These are phyloP conservation scores for Leuciscus waleckii DNA, from an alignment of 2,797 vertebrate genomes.

Conservation along the genomic window DNA sequence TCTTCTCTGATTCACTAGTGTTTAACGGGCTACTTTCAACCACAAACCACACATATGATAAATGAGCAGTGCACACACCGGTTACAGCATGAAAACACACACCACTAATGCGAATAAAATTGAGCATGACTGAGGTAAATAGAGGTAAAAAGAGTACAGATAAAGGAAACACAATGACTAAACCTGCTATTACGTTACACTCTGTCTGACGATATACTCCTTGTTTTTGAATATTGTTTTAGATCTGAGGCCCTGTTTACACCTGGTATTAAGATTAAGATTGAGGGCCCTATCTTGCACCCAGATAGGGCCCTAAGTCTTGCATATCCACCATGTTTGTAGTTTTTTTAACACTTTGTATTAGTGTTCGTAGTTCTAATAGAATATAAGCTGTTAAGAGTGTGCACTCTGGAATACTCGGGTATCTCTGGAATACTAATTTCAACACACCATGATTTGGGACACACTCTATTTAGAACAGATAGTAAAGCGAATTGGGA, in stretches of 20 bases:
- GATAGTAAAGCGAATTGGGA: too few species aligned
- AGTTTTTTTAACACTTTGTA: background rate
- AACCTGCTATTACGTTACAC: background rate
- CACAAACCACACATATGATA: slow-evolving; percentile 37
- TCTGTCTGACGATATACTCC: background rate
- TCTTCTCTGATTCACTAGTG: slow-evolving; percentile 41
- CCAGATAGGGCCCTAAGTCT: too few species aligned
- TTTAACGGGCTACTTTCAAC: slow-evolving; percentile 30
- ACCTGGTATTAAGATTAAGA: background rate
- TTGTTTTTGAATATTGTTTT: background rate
- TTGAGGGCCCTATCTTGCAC: too few species aligned
- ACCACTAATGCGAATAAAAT: background rate
- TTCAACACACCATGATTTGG: too few species aligned
- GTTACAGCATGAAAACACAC: slow-evolving; percentile 35
- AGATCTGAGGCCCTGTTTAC: background rate
- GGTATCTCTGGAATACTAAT: too few species aligned
- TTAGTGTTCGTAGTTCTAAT: background rate
- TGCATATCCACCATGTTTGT: background rate
- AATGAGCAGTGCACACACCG: background rate
- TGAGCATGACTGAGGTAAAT: background rate
- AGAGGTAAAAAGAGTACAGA: background rate
- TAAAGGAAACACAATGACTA: slow-evolving; percentile 9
- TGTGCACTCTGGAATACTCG: too few species aligned
- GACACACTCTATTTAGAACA: too few species aligned
- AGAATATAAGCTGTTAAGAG: background rate